Conservation (phyloP, 2,797 vertebrate genomes). For the Neopelma chrysocephalum region DNA sequence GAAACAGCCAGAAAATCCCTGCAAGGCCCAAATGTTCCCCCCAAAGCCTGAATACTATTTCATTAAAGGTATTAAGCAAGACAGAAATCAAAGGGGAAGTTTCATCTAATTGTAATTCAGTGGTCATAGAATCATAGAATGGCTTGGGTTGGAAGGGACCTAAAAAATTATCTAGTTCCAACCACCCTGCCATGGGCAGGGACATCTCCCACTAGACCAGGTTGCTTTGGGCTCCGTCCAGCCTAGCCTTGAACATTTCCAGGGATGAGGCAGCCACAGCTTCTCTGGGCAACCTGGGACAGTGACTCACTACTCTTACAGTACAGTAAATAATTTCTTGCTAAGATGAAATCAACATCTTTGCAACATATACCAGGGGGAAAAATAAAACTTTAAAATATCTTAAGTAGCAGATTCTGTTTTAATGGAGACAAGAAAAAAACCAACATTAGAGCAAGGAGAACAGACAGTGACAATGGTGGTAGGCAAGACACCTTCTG, state of each 20-base stretch:
- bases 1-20: neutral
- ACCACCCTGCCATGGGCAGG: neutral
- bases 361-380: neutral
- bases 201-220: neutral
- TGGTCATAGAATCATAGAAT: neutral
- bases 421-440: neutral
- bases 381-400: neutral
- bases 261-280: neutral
- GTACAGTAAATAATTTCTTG: neutral
- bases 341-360: neutral
- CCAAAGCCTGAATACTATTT: neutral
- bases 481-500: neutral
- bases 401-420: neutral
- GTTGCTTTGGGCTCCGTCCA: neutral
- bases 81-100: conserved; percentile 23
- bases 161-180: neutral
- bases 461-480: neutral
- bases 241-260: neutral
- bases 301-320: neutral
- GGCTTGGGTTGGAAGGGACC: neutral
- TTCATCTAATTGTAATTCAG: neutral
- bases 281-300: neutral
- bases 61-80: neutral
- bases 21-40: neutral
- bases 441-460: neutral